Conservation (phyloP, 2,113 vertebrate genomes). For the Pongo pygmaeus region DNA sequence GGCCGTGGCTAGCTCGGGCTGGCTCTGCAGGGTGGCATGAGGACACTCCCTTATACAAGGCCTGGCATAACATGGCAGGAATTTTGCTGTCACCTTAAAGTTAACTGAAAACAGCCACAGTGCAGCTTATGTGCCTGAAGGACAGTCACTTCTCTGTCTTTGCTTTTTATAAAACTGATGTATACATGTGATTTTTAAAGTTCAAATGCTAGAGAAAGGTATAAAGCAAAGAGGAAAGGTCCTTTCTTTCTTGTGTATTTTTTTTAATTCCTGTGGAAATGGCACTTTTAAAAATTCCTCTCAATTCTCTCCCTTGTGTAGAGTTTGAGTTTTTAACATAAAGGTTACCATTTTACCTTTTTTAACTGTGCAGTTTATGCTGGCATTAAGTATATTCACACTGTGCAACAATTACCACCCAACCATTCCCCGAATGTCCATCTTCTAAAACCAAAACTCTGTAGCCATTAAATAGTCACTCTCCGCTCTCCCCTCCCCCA, state of each 20-base stretch:
- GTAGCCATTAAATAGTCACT: accelerated
- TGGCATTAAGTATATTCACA: no score
- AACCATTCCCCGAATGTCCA: accelerated
- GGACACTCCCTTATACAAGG: neutral
- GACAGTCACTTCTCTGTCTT: neutral
- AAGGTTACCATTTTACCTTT: no score
- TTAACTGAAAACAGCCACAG: neutral
- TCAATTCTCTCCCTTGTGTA: no score
- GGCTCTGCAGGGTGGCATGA: neutral
- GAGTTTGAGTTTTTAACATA: neutral
- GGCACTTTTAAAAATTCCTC: neutral
- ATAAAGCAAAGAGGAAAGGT: neutral
- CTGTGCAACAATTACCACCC: neutral
- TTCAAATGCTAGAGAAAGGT: neutral
- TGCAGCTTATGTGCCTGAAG: accelerated
- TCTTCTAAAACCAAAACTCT: neutral
- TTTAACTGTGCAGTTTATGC: neutral
- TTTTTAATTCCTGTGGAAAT: neutral
- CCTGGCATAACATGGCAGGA: no score
- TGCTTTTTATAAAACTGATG: accelerated
- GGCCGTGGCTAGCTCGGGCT: neutral
- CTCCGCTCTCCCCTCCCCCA: no score
- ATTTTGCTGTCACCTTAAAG: accelerated
- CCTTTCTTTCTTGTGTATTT: neutral
- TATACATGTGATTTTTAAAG: neutral